phyloP scores from a whole-genome alignment of 2,797 vertebrate species.

The Hozukius guyotensis region DNA sequence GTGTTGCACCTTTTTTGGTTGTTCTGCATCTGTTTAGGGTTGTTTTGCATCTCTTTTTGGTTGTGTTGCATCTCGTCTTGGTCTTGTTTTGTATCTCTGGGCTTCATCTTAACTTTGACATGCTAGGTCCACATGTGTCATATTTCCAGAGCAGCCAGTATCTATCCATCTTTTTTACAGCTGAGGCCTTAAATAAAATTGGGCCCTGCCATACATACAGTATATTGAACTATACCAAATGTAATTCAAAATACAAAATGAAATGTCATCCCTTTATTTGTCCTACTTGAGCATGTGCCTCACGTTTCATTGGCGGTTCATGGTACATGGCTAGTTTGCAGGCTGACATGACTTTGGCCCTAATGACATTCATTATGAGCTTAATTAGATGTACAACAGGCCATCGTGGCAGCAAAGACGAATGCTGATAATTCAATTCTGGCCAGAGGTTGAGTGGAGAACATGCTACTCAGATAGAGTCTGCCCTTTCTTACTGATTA shows the following conservation, averaged over 20 bases:
- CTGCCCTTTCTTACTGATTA: too few relatives aligned
- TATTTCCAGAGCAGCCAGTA: too few relatives aligned
- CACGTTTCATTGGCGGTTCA: background rate
- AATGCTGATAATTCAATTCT: slow-evolving; percentile 38
- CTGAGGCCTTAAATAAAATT: too few relatives aligned
- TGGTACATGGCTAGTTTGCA: background rate
- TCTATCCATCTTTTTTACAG: too few relatives aligned
- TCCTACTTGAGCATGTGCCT: background rate
- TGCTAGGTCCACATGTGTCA: too few relatives aligned
- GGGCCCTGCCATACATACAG: background rate
- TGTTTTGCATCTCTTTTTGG: too few relatives aligned
- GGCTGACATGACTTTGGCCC: background rate
- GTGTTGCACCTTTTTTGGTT: too few relatives aligned
- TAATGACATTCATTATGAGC: slow-evolving; percentile 45
- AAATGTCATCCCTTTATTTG: background rate
- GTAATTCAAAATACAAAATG: background rate
- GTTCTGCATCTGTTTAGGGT: too few relatives aligned
- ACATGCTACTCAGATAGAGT: too few relatives aligned
- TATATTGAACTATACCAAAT: background rate
- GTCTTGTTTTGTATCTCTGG: too few relatives aligned
- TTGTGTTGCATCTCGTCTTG: too few relatives aligned
- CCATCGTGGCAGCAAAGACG: background rate
- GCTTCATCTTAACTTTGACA: too few relatives aligned
- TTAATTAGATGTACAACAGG: slow-evolving; percentile 48
- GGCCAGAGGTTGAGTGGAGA: background rate